phyloP scores from a whole-genome alignment of 2,113 vertebrate genomes.

The Sinocyclocheilus anophthalmus region DNA sequence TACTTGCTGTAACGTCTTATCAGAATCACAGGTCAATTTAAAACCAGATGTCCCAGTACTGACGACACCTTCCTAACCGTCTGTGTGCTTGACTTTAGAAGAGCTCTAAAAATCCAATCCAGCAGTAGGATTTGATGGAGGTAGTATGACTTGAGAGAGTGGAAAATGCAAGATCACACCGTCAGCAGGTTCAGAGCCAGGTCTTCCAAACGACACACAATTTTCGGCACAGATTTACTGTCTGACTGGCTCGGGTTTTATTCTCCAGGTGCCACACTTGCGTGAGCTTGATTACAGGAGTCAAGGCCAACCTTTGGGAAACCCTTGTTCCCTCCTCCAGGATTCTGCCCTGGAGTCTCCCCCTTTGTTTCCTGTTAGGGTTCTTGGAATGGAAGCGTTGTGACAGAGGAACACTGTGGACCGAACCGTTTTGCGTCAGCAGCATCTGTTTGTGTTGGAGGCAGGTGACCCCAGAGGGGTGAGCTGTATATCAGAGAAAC shows the following conservation, averaged over 20 bases:
- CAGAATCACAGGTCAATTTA: background rate
- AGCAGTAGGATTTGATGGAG: background rate
- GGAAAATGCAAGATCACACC: background rate
- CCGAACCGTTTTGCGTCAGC: slow-evolving; percentile 66
- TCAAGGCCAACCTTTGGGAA: slow-evolving; percentile 32
- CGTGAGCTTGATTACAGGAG: background rate
- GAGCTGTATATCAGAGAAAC: slow-evolving; percentile 67
- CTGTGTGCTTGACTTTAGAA: slow-evolving; percentile 11
- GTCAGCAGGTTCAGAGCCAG: slow-evolving; percentile 21
- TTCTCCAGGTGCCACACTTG: slow-evolving; percentile 16
- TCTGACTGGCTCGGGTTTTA: slow-evolving; percentile 7
- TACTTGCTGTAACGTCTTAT: background rate
- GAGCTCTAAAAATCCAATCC: background rate
- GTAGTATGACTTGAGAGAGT: slow-evolving; percentile 14
- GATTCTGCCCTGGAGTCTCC: slow-evolving; percentile 12
- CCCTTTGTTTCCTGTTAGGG: background rate
- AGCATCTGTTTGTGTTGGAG: slow-evolving; percentile 73
- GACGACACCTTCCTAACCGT: background rate
- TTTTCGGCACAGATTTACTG: slow-evolving; percentile 37
- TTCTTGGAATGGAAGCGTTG: background rate
- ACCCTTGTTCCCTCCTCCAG: background rate
- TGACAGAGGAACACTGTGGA: background rate
- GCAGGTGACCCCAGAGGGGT: slow-evolving; percentile 69
- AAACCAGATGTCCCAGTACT: background rate
- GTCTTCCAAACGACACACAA: slow-evolving; percentile 27